phyloP scores from a whole-genome alignment of 2,888 invertebrate species.

The Caenorhabditis becei region DNA sequence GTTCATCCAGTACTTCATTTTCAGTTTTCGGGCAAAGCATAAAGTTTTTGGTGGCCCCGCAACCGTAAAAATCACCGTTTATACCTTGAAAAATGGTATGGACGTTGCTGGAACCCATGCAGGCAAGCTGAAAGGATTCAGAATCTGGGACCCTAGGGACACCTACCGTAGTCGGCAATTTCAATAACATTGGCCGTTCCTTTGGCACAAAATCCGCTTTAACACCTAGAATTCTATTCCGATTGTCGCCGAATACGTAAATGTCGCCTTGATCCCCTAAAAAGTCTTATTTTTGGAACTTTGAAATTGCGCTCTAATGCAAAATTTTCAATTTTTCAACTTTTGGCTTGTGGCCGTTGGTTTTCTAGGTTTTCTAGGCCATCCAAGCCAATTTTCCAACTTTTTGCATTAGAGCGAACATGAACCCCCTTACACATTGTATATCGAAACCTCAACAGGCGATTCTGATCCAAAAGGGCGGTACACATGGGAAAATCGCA shows the following conservation, averaged over 20 bases:
- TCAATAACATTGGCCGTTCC: conserved; percentile 1
- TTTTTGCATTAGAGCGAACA: neutral
- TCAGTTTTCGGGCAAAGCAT: conserved; percentile 5
- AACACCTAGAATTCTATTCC: conserved; percentile 7
- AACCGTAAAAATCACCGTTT: conserved; percentile 20
- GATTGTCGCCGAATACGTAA: conserved; percentile 23
- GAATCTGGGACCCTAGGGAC: neutral
- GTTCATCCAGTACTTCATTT: conserved; percentile 1
- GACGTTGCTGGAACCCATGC: conserved; percentile 2
- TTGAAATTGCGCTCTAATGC: neutral
- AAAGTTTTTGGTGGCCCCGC: conserved; percentile 19
- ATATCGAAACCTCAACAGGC: conserved; percentile 1
- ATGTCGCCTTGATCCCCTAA: conserved; percentile 16
- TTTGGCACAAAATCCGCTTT: neutral
- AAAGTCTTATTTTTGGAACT: neutral
- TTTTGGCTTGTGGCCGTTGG: no score
- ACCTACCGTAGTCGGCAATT: conserved; percentile 1
- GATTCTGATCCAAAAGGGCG: neutral
- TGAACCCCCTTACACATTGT: conserved; percentile 24
- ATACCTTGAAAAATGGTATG: conserved; percentile 24
- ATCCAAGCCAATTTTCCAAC: no score
- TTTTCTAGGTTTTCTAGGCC: no score
- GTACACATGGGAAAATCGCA: conserved; percentile 10
- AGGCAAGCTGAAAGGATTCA: neutral
- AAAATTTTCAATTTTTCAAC: no score